Base-by-base conservation (phyloP, 2,113 vertebrate species). In the Daboia siamensis region DNA sequence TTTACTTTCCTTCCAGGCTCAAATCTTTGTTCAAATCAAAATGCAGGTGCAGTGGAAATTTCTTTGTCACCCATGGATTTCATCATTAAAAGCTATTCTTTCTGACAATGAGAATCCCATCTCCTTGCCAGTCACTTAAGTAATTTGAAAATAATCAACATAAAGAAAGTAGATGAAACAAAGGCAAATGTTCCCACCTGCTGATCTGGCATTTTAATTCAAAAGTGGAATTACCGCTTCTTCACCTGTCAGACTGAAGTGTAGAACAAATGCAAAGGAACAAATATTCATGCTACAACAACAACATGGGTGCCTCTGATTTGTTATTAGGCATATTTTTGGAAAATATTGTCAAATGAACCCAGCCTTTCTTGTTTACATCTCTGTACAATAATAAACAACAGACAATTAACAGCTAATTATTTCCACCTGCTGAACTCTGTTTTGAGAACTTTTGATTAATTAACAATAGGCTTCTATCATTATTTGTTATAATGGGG, bases 361-460 rank as follows among this genome's bases (percentile, higher is more conserved):
- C 61, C 48, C 80, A 91, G 92, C 69, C 90, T 61, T 90, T 94
- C 94, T 91, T 95, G 96, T 97, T 97, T 96, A 95, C 95, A 95
- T 97, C 96, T 96, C 97, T 55, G 74, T 97, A 97, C 95, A 97
- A 86, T 94, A 97, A 98, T 97, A 97, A 97, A 97, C 95, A 97
- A 93, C 64, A 97, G 92, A 97, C 96, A 97, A 97, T 97, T 97
- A 97, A 90, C 93, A 57, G 90, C 61, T 97, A 97, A 98, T 98
- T 97, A 96, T 98, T 97, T 97, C 96, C 97, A 98, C 97, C 97
- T 97, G 97, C 94, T 96, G 93, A 97, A 97, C 94, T 97, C 96
- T 96, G 95, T 97, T 97, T 98, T 97, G 95, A 96, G 95, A 94
- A 9, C 51, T 96, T 97, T 97, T 97, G 96, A 97, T 97, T 97